Percentiles rank a stretch among this genome's conserved stretches.
These are phyloP conservation scores for Brachypteracias leptosomus DNA, from an alignment of 2,113 vertebrate genomes.

Conservation along the genomic window DNA sequence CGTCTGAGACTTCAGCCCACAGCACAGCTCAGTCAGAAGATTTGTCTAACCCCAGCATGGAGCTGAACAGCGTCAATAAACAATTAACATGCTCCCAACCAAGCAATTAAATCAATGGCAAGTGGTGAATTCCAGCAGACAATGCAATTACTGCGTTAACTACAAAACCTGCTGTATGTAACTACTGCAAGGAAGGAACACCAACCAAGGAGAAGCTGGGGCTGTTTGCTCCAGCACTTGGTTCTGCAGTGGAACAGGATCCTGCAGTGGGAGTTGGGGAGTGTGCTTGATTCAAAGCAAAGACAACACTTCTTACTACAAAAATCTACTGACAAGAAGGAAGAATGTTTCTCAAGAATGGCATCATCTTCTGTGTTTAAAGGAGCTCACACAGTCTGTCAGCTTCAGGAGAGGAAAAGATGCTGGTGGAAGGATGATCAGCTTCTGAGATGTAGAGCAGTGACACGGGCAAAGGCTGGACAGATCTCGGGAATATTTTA, in stretches of 20 bases:
- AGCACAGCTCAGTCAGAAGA: neutral
- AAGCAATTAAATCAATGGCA: slow-evolving; percentile 45
- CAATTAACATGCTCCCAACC: slow-evolving; percentile 24
- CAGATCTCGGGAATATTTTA: neutral
- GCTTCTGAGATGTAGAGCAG: neutral
- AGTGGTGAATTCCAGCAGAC: slow-evolving; percentile 13
- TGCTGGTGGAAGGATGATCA: rapidly evolving
- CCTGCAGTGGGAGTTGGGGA: neutral
- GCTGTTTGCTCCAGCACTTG: neutral
- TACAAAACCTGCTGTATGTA: neutral
- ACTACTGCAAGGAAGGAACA: neutral
- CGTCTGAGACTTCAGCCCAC: neutral
- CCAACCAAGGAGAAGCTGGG: neutral
- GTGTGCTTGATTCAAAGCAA: neutral
- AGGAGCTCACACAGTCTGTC: neutral
- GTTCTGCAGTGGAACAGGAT: neutral
- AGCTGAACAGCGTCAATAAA: slow-evolving; percentile 41
- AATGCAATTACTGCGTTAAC: neutral
- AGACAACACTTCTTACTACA: neutral
- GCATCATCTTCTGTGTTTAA: no score
- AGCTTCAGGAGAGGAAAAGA: neutral
- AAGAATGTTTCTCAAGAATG: neutral
- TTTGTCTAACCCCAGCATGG: slow-evolving; percentile 27
- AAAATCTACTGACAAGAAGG: neutral
- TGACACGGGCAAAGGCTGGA: rapidly evolving